Evolutionary conservation across 1,140 invertebrate species (phyloP), one percentile per base, ranked within the genome.

Genomic region (Mycetomoellerius zeteki): DNA sequence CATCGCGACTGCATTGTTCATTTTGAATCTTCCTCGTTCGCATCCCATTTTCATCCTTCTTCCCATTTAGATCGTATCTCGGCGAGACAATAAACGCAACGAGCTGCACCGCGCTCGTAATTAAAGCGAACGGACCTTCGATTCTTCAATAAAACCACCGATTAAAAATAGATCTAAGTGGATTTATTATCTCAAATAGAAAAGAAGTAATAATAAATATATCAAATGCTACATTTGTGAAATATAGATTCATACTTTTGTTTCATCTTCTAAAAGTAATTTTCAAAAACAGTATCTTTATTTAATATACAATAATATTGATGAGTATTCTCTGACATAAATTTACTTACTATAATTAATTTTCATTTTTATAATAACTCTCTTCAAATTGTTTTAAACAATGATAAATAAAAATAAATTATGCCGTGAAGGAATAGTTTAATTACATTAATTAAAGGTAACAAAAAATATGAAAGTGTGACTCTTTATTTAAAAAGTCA

Each of bases 1-100:
- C 69, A 84, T 75, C 52, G 33, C 71, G 67, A 27, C n/a, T 24
- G 33, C 56, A 85, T 82, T 71, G 88, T 89, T 73, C 88, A 76
- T 86, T 75, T 56, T 47, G 69, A 73, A 84, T 71, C 72, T 87
- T 50, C 56, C 33, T 80, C 52, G 54, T 87, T 69, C 60, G 64
- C 58, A 21, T 19, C 21, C 52, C 71, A 37, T 50, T 86, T 52
- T 54, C 71, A 33, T 14, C 14, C 37, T 84, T 58, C 56, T 19
- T 73, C 60, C 56, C 52, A 14, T 33, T 73, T 54, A 84, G 50
- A 52, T 89, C 60, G 27, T 50, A n/a, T n/a, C 50, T 33, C n/a
- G 21, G n/a, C 47, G 50, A 86, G 71, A 80, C 72, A 84, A 89
- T 89, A 78, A 77, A 64, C 24, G 85, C 77, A 73, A 89, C n/a